These are phyloP conservation scores for Zosterops hypoxanthus DNA, from an alignment of 2,113 vertebrate genomes.

Conservation along the genomic window DNA sequence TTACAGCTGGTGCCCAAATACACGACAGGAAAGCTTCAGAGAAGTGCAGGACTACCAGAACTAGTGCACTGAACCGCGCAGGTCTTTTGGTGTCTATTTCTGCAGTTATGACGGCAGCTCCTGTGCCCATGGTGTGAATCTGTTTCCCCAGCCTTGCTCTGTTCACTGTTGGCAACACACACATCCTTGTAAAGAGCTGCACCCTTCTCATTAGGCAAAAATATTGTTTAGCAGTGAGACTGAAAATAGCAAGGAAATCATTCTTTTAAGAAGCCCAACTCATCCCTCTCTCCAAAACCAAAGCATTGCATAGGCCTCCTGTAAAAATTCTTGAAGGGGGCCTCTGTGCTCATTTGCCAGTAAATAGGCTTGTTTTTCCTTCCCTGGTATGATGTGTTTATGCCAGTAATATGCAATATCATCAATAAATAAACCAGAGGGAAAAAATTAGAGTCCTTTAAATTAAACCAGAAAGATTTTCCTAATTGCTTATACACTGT, in stretches of 20 bases:
- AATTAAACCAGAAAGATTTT: constrained; percentile 47
- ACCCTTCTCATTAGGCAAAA: neutral
- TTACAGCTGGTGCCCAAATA: neutral
- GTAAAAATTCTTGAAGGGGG: neutral
- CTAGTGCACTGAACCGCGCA: neutral
- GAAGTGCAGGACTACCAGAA: neutral
- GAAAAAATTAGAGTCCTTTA: constrained; percentile 42
- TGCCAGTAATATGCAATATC: neutral
- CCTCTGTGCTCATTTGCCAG: neutral
- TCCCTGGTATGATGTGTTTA: constrained; percentile 6
- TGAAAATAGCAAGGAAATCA: neutral
- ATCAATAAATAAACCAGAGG: constrained; percentile 45
- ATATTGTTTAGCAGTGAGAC: neutral
- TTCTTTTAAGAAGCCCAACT: neutral
- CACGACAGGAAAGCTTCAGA: neutral
- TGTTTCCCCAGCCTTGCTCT: neutral
- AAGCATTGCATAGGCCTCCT: neutral
- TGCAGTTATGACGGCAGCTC: neutral
- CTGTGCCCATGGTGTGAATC: neutral
- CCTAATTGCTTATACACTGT: constrained; percentile 14
- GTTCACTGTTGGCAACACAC: neutral
- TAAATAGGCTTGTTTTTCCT: neutral
- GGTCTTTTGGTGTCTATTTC: neutral
- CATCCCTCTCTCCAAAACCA: neutral
- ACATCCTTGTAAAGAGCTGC: neutral